These are phyloP conservation scores for Andrena minutula DNA, from an alignment of 2,888 invertebrate species.

Conservation along the genomic window DNA sequence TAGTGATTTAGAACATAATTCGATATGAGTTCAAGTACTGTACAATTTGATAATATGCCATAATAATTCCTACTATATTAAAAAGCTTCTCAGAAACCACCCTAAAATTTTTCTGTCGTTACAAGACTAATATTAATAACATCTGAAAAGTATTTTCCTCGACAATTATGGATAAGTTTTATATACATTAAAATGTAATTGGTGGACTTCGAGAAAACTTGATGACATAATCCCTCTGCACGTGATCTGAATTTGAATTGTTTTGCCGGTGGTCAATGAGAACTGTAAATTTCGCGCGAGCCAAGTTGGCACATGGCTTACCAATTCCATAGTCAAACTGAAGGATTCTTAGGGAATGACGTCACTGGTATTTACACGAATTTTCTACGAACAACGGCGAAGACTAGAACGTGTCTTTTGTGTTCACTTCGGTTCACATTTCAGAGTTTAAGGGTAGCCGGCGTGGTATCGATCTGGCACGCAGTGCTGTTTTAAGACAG, in stretches of 20 bases:
- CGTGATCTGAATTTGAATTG: conserved; percentile 2
- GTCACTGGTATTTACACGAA: neutral
- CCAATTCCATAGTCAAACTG: too few relatives aligned
- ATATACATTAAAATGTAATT: conserved; percentile 2
- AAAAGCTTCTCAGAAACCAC: too few relatives aligned
- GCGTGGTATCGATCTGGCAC: conserved; percentile 80
- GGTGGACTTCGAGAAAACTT: neutral
- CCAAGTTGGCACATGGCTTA: neutral
- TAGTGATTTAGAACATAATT: too few relatives aligned
- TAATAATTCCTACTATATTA: too few relatives aligned
- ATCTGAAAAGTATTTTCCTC: too few relatives aligned
- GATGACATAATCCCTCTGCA: neutral
- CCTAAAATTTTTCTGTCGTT: too few relatives aligned
- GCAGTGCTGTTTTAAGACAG: conserved; percentile 80
- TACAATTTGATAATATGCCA: too few relatives aligned
- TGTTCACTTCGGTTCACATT: conserved; percentile 75
- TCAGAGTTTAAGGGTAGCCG: conserved; percentile 79
- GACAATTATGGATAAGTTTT: neutral
- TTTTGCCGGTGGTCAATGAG: neutral
- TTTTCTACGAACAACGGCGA: conserved; percentile 5
- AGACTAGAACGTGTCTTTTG: conserved; percentile 54
- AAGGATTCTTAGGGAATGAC: neutral
- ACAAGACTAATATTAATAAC: too few relatives aligned
- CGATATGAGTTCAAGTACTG: too few relatives aligned
- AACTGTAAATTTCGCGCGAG: neutral